A percentile compares a stretch with the other conserved stretches of the same genome.
Evolutionary conservation across 92 coral and sea anemone genomes (phyloP).

Genomic region (Diadumene lineata): DNA sequence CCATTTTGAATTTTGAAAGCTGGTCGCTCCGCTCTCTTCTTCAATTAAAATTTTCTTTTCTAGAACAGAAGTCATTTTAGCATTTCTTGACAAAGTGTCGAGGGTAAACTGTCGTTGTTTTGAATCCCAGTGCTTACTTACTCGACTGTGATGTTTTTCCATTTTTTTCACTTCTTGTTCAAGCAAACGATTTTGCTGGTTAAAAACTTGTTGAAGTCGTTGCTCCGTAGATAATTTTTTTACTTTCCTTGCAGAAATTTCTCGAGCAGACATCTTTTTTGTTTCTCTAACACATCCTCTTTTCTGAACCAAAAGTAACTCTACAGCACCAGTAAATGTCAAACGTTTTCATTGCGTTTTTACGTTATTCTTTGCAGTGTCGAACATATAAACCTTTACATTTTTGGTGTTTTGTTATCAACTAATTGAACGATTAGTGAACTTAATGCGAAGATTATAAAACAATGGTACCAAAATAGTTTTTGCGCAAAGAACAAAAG

Average conservation of each 20-base stretch:
- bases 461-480: neutral
- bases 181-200: conserved; percentile 32
- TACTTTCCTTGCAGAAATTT: neutral
- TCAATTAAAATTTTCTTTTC: neutral
- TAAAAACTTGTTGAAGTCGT: conserved; percentile 11
- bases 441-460: neutral
- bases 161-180: conserved; percentile 8
- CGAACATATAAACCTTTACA: neutral
- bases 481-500: neutral
- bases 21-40: neutral
- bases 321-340: neutral
- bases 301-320: neutral
- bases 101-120: conserved; percentile 21
- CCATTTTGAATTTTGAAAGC: neutral
- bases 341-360: neutral
- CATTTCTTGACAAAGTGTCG: conserved; percentile 14
- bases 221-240: conserved; percentile 12
- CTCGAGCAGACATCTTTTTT: neutral
- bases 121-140: conserved; percentile 11
- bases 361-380: neutral
- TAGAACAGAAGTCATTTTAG: conserved; percentile 10
- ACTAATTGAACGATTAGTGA: neutral
- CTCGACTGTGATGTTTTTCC: conserved; percentile 18
- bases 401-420: neutral
- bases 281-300: neutral